Evolutionary conservation across 2,888 invertebrate species (phyloP), one percentile per base, ranked within the genome.

Genomic region (Leucania comma): DNA sequence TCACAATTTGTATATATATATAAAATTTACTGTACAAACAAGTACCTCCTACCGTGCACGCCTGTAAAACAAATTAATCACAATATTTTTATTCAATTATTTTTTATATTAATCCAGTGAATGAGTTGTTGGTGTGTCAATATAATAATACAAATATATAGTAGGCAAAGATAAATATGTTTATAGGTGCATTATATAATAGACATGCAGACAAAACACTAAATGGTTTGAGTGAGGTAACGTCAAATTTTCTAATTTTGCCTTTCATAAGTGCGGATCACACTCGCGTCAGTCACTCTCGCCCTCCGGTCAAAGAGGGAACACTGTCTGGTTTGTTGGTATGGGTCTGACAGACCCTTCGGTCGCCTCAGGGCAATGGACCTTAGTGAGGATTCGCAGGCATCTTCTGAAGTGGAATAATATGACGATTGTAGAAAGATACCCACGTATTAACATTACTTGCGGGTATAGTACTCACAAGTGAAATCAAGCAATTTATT

Each of bases 401-500:
- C 6, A 5, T 42, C 42, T 42, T 42, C 42, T 42, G 17, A 42
- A 17, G 42, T 6, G 17, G 1, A 17, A 42, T 42, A 42, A 17
- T 42, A 42, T 5, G 17, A 17, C 42, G 6, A 42, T 17, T 48
- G n/a, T n/a, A 48, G 46, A 48, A n/a, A 50, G 6, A 59, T 48
- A 50, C 26, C 32, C 42, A 46, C 46, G 42, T 53, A 62, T 42
- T 29, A 50, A 53, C 12, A 50, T 50, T 35, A 17, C 29, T 48
- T n/a, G 50, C 46, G 29, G 56, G 48, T 67, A 68, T 48, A 22
- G 20, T 53, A 54, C 17, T 42, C 17, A 20, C 50, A 59, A 75
- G 67, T 35, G 65, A 42, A 78, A 72, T 64, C 10, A 17, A 53
- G 53, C 5, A 22, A 48, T 72, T 46, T 53, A 53, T 57, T 58